Evolutionary conservation across 2,797 vertebrate species (phyloP).

Genomic region (Chrysocyon brachyurus): DNA sequence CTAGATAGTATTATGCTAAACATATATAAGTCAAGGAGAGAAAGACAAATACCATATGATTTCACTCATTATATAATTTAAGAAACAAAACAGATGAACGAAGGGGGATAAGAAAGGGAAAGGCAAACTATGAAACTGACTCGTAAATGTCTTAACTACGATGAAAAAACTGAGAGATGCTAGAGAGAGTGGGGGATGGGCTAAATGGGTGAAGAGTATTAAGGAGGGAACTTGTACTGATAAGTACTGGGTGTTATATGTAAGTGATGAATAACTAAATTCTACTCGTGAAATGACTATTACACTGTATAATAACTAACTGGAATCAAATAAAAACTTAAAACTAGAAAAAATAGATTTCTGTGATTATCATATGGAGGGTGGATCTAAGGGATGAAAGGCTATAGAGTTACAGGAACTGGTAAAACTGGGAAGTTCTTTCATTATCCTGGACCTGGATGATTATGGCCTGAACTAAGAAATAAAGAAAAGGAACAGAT

Average conservation of each 20-base stretch:
- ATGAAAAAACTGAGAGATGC: background rate
- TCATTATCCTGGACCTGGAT: background rate
- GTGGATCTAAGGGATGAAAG: background rate
- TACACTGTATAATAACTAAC: background rate
- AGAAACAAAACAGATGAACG: background rate
- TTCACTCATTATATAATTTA: background rate
- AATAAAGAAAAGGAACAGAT: background rate
- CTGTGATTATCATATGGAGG: background rate
- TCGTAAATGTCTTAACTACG: background rate
- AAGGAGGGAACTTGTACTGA: background rate
- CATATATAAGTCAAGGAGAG: background rate
- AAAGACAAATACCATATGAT: background rate
- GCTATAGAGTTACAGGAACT: background rate
- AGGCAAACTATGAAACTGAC: background rate
- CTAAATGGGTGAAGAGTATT: background rate
- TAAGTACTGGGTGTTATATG: background rate
- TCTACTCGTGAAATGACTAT: background rate
- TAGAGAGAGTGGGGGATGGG: background rate
- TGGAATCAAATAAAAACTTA: background rate
- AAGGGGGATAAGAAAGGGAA: background rate
- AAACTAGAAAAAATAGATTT: background rate
- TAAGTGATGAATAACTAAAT: background rate
- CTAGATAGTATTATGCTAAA: background rate
- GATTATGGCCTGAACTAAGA: background rate
- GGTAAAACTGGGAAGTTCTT: background rate